Percentiles rank a stretch among this genome's conserved stretches.
These are phyloP conservation scores for Sinohyriopsis cumingii DNA, from an alignment of 2,888 invertebrate species.

Conservation along the genomic window DNA sequence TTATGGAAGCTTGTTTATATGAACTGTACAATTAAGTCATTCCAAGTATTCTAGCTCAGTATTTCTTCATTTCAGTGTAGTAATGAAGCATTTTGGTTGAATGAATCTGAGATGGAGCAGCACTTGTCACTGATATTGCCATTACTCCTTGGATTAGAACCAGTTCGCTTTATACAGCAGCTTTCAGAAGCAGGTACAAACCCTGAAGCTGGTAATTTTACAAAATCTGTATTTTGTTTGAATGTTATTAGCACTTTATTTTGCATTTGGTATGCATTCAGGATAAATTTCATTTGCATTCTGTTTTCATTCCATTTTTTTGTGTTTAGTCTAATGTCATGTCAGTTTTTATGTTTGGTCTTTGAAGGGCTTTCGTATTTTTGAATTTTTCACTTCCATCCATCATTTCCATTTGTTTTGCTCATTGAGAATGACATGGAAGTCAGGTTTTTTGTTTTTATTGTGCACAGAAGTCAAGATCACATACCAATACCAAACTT, in stretches of 20 bases:
- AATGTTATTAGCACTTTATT: slow-evolving; percentile 1
- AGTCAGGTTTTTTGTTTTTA: slow-evolving; percentile 9
- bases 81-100: slow-evolving; percentile 52
- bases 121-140: slow-evolving; percentile 39
- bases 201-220: too few relatives aligned
- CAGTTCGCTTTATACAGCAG: slow-evolving; percentile 51
- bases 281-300: slow-evolving; percentile 1
- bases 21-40: too few relatives aligned
- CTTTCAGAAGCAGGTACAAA: slow-evolving; percentile 23
- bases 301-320: too few relatives aligned
- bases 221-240: slow-evolving; percentile 5
- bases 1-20: not conserved
- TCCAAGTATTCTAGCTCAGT: too few relatives aligned
- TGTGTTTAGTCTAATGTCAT: too few relatives aligned
- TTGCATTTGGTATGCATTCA: too few relatives aligned
- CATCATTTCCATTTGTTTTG: too few relatives aligned
- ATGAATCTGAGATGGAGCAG: slow-evolving; percentile 55
- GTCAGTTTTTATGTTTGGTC: too few relatives aligned
- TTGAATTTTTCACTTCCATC: too few relatives aligned
- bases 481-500: too few relatives aligned
- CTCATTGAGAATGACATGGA: too few relatives aligned
- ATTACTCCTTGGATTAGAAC: slow-evolving; percentile 63
- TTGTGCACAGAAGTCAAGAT: not conserved
- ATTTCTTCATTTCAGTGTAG: slow-evolving; percentile 27
- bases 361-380: too few relatives aligned